Evolutionary conservation across 1,140 invertebrate species (phyloP).

Genomic region (Calosoma granatense): DNA sequence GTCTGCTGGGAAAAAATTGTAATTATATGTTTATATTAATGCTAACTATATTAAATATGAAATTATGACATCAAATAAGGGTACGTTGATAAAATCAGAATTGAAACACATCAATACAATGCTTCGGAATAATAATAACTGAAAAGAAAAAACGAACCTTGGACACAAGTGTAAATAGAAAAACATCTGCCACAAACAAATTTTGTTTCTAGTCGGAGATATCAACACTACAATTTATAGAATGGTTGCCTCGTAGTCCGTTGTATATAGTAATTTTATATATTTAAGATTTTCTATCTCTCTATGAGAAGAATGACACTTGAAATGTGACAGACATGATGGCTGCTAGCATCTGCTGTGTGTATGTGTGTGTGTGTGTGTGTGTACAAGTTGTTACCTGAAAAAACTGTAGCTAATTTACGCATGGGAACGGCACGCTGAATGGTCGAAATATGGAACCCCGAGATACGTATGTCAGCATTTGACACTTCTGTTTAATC

Average conservation of each 20-base stretch:
- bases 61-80: too few species aligned
- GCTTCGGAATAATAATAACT: too few species aligned
- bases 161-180: too few species aligned
- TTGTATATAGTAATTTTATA: slow-evolving; percentile 8
- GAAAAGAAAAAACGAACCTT: too few species aligned
- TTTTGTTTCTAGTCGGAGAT: background rate
- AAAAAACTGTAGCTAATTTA: slow-evolving; percentile 1
- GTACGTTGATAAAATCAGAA: too few species aligned
- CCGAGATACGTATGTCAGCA: background rate
- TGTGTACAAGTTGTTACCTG: slow-evolving; percentile 6
- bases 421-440: background rate
- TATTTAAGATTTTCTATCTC: slow-evolving; percentile 1
- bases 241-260: background rate
- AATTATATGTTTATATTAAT: too few species aligned
- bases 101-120: too few species aligned
- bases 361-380: background rate
- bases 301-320: background rate
- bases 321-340: background rate
- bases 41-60: too few species aligned
- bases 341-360: background rate
- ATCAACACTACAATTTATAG: slow-evolving; percentile 1
- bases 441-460: background rate
- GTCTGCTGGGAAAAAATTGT: too few species aligned
- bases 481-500: background rate
- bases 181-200: background rate